Base-by-base conservation (phyloP, 2,888 invertebrate genomes). In the Prenolepis imparis region DNA sequence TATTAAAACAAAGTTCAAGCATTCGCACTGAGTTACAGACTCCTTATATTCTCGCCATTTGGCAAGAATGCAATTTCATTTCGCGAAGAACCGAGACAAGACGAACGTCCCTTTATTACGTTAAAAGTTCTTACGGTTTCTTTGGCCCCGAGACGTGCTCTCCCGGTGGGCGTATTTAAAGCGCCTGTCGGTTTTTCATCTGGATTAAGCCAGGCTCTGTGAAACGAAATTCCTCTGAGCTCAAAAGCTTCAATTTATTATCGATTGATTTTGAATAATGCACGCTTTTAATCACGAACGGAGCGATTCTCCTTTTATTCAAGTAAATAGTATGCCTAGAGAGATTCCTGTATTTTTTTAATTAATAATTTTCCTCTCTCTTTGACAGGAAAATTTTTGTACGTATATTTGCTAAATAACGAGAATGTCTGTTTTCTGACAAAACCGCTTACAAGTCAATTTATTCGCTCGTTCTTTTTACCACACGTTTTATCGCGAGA, bases 111-210 rank as follows among this genome's bases (percentile, higher is more conserved):
- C 77, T 86, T 87, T 89, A 89, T 91, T 88, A 87, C 87, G 70
- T 90, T 89, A 88, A 89, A 90, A 89, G 86, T 88, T 91, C 88
- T 89, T 91, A 82, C 87, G 84, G 88, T 83, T 87, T 82, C 85
- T 36, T 67, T 44, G 18, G 12, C 41, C 6, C 4, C 24, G 3
- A n/a, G 67, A 52, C 64, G n/a, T 21, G 36, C 1, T 18, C 8
- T 24, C 24, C 3, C n/a, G 6, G 1, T 67, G n/a, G 18, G 18
- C 12, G 9, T 52, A 48, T 67, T 83, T 74, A 59, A 67, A 77
- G 28, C 48, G 12, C 48, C n/a, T 36, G 39, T 15, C 28, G 52
- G 52, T 67, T 75, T 11, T 39, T 67, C 67, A 39, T 66, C n/a
- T 32, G 61, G 32, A 68, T 83, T 77, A 77, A 68, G 39, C 64